Evolutionary conservation across 2,797 vertebrate species (phyloP), one percentile per base, ranked within the genome.

Genomic region (Pampus argenteus): DNA sequence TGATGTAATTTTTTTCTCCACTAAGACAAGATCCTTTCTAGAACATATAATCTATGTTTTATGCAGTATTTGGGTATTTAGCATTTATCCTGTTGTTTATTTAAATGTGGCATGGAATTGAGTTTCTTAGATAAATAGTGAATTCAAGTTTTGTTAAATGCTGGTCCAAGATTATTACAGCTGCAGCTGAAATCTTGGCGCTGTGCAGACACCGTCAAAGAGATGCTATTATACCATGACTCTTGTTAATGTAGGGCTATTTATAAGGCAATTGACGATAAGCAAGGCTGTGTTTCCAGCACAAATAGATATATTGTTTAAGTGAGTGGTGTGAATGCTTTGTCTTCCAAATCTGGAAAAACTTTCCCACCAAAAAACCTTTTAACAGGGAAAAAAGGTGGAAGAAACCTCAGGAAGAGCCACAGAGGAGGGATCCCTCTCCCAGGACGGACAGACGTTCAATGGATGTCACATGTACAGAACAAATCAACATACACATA

Each of bases 181-280:
- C 60, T 76, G 38, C 66, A 55, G 67, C 56, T 64, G 45, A 67
- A 66, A 44, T 71, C 44, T 54, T 71, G 38, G n/a, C 66, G 78
- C 42, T 72, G 22, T 71, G 54, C 18, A 0, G 49, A 61, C 63
- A 8, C 3, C 6, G 61, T 76, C 66, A 66, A 49, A 68, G 48
- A 68, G 18, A 62, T 17, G 20, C 22, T 51, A 25, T 72, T 59
- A 55, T 70, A 61, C 31, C 2, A 26, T 1, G 23, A 45, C 45
- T 57, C 48, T 62, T 71, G 75, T 84, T 83, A 62, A 66, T 74
- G 48, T 22, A 52, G 10, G 26, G 3, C 49, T 71, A 75, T 88
- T 87, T 74, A 66, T 71, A 64, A 75, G 79, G 61, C 71, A 65
- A 55, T 70, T 77, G 66, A 82, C 71, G 82, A 80, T 54, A 78